Base-by-base conservation (phyloP, 2,888 invertebrate species). In the Thelaira solivaga region DNA sequence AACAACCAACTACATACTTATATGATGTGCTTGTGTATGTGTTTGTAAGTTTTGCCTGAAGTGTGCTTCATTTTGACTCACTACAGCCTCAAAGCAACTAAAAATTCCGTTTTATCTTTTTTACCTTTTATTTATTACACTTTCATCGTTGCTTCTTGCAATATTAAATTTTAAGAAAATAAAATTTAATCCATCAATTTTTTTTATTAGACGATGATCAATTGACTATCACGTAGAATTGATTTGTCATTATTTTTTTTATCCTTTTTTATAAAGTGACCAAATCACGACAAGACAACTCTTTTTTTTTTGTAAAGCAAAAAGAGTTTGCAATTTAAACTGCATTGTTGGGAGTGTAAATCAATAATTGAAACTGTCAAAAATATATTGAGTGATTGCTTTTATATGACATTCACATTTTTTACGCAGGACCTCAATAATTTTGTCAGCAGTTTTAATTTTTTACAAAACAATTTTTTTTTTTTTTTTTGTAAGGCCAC, bases 361-460 rank as follows among this genome's bases (percentile, higher is more conserved):
- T 57, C 45, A 29, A 61, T 72, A 57, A 34, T 53, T 18, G 29
- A 47, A 73, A 34, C 8, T 74, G 78, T 78, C 78, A 78, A 78
- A 73, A 78, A 74, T 62, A 6, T 64, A 74, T 78, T 78, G 74
- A 78, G 59, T 78, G 78, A 78, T 78, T 45, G 59, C 74, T 65
- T 61, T 43, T 55, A 29, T 45, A 51, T 68, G 59, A 74, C 47
- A 49, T 7, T 31, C 7, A 16, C 22, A 65, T 74, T 78, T 78
- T 69, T 59, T 61, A 78, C 78, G 74, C 78, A 78, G 78, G 78
- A 78, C 78, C 71, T 78, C 67, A 74, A 55, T 57, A 74, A 74
- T 69, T 78, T 49, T 22, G 51, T 51, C 36, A 64, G 36, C 20
- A 22, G 34, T 16, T 39, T 16, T 13, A 1, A 0, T 4, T 13